Conservation (phyloP, 1,140 invertebrate genomes). For the Neotoxoptera formosana region DNA sequence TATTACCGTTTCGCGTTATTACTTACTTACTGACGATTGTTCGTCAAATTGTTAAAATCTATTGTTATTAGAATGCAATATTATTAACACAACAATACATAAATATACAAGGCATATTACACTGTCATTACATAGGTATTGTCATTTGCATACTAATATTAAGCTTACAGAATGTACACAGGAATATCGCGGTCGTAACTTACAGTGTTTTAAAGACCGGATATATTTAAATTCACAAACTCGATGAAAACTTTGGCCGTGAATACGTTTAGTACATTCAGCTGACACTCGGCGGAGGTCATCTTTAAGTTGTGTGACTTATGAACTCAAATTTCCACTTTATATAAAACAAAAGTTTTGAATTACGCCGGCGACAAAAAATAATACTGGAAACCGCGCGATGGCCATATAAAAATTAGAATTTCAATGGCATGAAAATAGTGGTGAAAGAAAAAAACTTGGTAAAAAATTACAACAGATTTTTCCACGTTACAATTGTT, state of each 20-base stretch:
- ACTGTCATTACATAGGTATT: neutral
- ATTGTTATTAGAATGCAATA: neutral
- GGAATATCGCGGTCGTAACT: neutral
- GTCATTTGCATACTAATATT: neutral
- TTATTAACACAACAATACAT: neutral
- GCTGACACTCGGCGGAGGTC: constrained; percentile 28
- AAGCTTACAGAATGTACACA: neutral
- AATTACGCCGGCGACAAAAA: neutral
- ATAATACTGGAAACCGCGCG: constrained; percentile 2
- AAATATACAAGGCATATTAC: neutral
- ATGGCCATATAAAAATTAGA: neutral
- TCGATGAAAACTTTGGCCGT: constrained; percentile 35
- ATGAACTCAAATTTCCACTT: constrained; percentile 41
- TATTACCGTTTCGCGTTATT: too few relatives aligned
- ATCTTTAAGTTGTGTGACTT: constrained; percentile 39
- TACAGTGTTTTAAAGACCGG: neutral
- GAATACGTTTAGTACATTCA: constrained; percentile 17
- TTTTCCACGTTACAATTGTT: constrained; percentile 23
- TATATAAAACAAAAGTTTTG: constrained; percentile 41
- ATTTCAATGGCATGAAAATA: constrained; percentile 28
- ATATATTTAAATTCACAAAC: constrained; percentile 43
- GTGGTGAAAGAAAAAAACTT: constrained; percentile 1
- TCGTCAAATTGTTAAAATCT: too few relatives aligned
- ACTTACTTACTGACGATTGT: too few relatives aligned
- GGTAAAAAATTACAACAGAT: constrained; percentile 53